Conservation (phyloP, 1,140 invertebrate genomes). For the Aphis craccivora region DNA sequence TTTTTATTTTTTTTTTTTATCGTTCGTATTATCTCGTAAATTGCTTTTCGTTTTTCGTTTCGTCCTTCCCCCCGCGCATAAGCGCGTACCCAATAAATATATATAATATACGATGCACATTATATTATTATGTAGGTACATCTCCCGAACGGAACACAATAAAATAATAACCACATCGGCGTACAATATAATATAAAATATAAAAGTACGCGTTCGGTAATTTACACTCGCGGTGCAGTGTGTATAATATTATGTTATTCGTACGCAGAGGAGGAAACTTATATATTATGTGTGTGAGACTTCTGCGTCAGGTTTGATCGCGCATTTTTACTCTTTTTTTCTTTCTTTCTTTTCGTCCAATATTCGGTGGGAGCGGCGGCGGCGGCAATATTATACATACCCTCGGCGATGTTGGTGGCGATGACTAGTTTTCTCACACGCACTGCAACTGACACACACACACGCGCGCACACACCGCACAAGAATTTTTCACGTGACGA, state of each 20-base stretch:
- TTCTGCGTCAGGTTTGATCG: conserved; percentile 12
- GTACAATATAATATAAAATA: not conserved
- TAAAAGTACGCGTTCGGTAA: not conserved
- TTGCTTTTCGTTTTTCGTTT: conserved; percentile 36
- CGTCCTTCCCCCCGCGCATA: not conserved
- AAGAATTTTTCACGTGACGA: conserved; percentile 46
- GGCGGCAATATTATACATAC: not conserved
- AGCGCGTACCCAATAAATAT: not conserved
- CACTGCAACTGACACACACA: not conserved
- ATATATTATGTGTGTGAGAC: not conserved
- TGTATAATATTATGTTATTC: not conserved
- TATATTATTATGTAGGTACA: not conserved
- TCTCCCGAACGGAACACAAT: not conserved
- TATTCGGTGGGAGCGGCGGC: not conserved
- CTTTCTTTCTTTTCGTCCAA: not conserved
- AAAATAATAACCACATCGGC: not conserved
- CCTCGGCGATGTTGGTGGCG: not conserved
- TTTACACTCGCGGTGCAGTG: not conserved
- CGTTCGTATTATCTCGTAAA: conserved; percentile 36
- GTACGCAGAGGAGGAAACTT: not conserved
- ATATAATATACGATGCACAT: not conserved
- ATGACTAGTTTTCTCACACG: conserved; percentile 40
- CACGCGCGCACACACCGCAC: not conserved
- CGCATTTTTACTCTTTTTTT: conserved; percentile 25
- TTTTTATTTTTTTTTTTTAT: not conserved